phyloP scores from a whole-genome alignment of 2,888 invertebrate species.

The Tridacna gigas region DNA sequence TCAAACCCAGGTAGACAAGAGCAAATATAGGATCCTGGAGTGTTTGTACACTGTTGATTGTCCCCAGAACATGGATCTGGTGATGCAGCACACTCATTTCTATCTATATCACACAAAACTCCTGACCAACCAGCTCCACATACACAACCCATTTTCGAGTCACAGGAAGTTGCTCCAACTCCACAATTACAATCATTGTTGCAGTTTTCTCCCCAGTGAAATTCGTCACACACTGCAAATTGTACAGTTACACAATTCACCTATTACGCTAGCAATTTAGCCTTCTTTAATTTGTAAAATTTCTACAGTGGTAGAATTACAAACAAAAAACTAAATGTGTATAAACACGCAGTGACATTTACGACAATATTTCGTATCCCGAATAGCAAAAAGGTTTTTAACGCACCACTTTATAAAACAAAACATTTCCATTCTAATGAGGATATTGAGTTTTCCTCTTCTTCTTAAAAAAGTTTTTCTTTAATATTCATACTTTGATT shows the following conservation, averaged over 20 bases:
- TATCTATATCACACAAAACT: conserved; percentile 57
- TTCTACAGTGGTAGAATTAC: too few relatives aligned
- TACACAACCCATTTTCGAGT: conserved; percentile 58
- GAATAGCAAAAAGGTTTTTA: too few relatives aligned
- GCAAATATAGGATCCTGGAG: conserved; percentile 60
- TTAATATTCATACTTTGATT: too few relatives aligned
- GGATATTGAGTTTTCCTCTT: too few relatives aligned
- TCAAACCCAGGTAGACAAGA: conserved; percentile 60
- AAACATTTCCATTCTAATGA: too few relatives aligned
- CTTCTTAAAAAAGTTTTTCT: too few relatives aligned
- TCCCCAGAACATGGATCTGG: conserved; percentile 47
- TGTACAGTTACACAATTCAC: not conserved
- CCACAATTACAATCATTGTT: conserved; percentile 59
- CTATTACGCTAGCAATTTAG: too few relatives aligned
- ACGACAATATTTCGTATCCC: too few relatives aligned
- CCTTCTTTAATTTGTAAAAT: too few relatives aligned
- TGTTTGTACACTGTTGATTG: conserved; percentile 58
- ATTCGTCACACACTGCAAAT: conserved; percentile 58
- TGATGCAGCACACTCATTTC: conserved; percentile 56
- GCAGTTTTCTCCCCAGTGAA: conserved; percentile 57
- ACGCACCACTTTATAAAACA: too few relatives aligned
- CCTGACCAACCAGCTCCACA: conserved; percentile 64
- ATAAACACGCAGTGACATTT: too few relatives aligned
- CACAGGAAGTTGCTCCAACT: conserved; percentile 30
- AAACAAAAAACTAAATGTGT: too few relatives aligned